phyloP scores from a whole-genome alignment of 2,113 vertebrate genomes.

The Carlito syrichta region DNA sequence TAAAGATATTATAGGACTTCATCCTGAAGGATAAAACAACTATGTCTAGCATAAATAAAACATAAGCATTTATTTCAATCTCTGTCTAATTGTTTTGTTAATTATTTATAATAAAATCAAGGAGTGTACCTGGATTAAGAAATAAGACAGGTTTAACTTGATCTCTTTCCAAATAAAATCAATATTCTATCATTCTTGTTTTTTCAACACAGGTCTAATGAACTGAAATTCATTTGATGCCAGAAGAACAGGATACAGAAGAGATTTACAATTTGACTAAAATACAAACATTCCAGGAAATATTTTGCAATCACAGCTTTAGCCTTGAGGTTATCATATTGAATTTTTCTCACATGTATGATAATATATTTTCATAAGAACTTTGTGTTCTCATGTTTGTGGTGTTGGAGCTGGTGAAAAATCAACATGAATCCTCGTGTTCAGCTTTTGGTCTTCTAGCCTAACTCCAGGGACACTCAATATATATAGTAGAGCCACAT shows the following conservation, averaged over 20 bases:
- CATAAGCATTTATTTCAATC: constrained; percentile 13
- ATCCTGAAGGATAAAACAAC: background rate
- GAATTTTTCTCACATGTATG: background rate
- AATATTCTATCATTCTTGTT: background rate
- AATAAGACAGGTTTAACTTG: background rate
- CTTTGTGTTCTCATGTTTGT: background rate
- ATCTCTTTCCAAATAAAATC: constrained; percentile 25
- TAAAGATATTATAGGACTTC: constrained; percentile 6
- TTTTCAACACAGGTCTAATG: background rate
- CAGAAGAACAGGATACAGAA: background rate
- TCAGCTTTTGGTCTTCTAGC: background rate
- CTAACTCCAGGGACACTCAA: background rate
- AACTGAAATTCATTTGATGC: background rate
- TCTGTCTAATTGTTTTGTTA: constrained; percentile 20
- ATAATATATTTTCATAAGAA: background rate
- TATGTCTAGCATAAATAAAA: constrained; percentile 46
- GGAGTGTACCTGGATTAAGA: background rate
- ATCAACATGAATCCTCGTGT: background rate
- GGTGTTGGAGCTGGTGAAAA: background rate
- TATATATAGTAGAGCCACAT: background rate
- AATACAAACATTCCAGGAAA: constrained; percentile 8
- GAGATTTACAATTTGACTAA: background rate
- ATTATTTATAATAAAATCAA: constrained; percentile 8
- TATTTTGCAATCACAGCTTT: background rate
- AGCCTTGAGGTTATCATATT: background rate